Conservation (phyloP, 2,113 vertebrate species). For the Elephas maximus region DNA sequence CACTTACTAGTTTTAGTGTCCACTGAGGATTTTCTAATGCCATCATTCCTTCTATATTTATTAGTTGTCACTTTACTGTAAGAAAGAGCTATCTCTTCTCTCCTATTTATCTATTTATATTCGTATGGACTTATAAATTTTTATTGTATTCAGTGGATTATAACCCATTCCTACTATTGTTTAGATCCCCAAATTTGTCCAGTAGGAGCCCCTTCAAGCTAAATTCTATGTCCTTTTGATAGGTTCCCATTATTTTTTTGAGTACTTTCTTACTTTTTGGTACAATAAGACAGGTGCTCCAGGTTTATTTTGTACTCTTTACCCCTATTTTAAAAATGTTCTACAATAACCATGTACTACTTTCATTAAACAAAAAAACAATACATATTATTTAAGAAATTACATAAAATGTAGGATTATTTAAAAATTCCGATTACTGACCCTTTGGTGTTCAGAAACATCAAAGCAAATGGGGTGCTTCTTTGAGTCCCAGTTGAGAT, state of each 20-base stretch:
- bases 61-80: not conserved
- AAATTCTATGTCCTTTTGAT: not conserved
- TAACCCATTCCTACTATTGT: conserved; percentile 17
- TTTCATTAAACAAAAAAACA: conserved; percentile 3
- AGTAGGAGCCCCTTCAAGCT: not conserved
- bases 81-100: not conserved
- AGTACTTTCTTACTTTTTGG: conserved; percentile 58
- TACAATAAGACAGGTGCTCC: not conserved
- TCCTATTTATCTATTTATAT: not conserved
- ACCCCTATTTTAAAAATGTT: conserved; percentile 15
- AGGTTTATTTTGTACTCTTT: not conserved
- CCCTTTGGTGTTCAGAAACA: not conserved
- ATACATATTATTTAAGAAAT: conserved; percentile 10
- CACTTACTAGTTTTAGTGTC: not conserved
- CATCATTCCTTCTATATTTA: not conserved
- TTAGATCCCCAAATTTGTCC: conserved; percentile 9
- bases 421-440: not conserved
- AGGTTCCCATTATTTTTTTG: not conserved
- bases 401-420: not conserved
- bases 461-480: not conserved
- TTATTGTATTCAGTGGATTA: conserved; percentile 14
- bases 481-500: not conserved
- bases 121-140: not conserved
- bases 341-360: not conserved
- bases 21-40: not conserved